phyloP scores from a whole-genome alignment of 2,888 invertebrate species.

The Tetanocera ferruginea region DNA sequence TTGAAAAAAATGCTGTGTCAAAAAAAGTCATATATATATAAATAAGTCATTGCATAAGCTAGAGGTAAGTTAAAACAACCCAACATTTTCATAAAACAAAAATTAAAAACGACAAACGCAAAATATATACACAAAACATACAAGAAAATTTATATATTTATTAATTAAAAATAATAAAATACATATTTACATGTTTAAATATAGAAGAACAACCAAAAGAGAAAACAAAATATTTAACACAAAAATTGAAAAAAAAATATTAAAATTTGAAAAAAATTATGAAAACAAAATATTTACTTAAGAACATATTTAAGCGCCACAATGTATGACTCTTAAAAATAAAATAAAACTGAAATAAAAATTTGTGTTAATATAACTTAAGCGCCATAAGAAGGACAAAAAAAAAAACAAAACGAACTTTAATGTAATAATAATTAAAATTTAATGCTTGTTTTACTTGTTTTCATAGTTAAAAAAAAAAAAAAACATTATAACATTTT shows the following conservation, averaged over 20 bases:
- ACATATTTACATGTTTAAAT: slow-evolving; percentile 37
- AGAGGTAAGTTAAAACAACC: background rate
- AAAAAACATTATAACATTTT: no score
- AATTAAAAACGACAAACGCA: background rate
- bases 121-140: slow-evolving; percentile 38
- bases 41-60: background rate
- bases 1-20: background rate
- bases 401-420: background rate
- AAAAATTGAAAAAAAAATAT: background rate
- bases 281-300: background rate
- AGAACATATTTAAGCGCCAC: background rate
- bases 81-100: background rate
- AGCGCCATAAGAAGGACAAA: background rate
- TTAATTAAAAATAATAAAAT: slow-evolving; percentile 17
- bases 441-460: background rate
- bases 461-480: no score
- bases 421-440: background rate
- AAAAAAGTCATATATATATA: background rate
- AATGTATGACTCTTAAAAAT: background rate
- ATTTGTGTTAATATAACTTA: background rate
- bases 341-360: background rate
- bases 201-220: background rate
- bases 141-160: slow-evolving; percentile 35
- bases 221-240: slow-evolving; percentile 2
- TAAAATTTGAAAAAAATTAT: background rate